Evolutionary conservation across 2,113 vertebrate species (phyloP).

Genomic region (Casuarius casuarius): DNA sequence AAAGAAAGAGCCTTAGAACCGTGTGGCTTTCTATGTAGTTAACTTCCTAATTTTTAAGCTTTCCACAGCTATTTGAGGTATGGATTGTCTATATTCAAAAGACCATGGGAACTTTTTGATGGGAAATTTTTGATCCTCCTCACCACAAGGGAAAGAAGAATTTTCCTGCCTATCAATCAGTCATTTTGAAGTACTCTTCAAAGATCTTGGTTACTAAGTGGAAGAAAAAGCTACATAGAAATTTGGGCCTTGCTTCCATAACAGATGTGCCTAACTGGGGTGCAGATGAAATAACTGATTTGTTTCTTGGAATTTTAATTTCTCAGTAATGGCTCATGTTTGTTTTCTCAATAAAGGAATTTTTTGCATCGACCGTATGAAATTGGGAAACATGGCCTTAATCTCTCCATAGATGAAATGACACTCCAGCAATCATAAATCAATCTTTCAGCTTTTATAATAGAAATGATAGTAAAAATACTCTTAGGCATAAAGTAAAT

Average conservation of each 20-base stretch:
- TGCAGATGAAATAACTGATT: neutral
- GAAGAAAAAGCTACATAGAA: neutral
- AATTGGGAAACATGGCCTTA: neutral
- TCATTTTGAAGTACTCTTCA: neutral
- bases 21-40: neutral
- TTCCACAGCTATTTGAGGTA: neutral
- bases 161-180: neutral
- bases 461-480: neutral
- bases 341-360: neutral
- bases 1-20: neutral
- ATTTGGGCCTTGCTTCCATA: neutral
- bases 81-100: neutral
- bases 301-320: neutral
- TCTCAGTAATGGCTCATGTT: neutral
- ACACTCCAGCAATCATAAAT: neutral
- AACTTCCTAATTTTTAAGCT: neutral
- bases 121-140: neutral
- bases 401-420: neutral
- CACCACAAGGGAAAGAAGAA: neutral
- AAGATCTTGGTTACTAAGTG: neutral
- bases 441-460: conserved; percentile 17
- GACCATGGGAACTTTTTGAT: neutral
- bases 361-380: neutral
- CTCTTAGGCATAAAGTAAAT: neutral
- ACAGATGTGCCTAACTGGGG: neutral